Conservation (phyloP, 2,888 invertebrate genomes). For the Lasioglossum malachurum region DNA sequence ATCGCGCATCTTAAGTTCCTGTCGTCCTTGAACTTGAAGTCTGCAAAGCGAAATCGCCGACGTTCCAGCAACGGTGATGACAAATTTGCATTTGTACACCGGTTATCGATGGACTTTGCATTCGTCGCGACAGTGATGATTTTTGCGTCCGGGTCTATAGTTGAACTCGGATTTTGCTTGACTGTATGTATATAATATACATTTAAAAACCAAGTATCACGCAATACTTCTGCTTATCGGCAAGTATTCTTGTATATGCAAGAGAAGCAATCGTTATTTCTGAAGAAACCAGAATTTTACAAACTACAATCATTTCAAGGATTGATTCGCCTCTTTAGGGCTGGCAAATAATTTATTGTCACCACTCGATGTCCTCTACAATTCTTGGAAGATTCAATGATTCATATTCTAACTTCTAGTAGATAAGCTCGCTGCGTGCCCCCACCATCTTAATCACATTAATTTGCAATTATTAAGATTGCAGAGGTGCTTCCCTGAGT, state of each 20-base stretch:
- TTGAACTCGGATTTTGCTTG: background rate
- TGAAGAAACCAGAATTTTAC: background rate
- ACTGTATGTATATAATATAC: too few species aligned
- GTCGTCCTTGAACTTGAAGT: constrained; percentile 8
- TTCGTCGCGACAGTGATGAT: background rate
- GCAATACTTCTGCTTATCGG: background rate
- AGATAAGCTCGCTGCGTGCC: too few species aligned
- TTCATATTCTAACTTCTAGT: background rate
- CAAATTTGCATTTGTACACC: background rate
- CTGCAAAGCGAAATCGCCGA: background rate
- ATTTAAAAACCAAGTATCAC: background rate
- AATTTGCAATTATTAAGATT: too few species aligned
- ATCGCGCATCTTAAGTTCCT: background rate
- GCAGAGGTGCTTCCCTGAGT: too few species aligned
- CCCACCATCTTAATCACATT: too few species aligned
- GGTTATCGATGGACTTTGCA: background rate
- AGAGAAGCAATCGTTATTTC: background rate
- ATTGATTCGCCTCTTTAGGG: too few species aligned
- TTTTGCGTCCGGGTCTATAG: background rate
- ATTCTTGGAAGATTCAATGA: background rate
- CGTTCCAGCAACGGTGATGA: background rate
- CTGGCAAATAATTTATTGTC: too few species aligned
- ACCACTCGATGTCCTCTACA: too few species aligned
- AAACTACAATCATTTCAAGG: too few species aligned
- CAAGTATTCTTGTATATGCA: too few species aligned